phyloP scores from a whole-genome alignment of 2,888 invertebrate genomes.

The Ennomos quercinarius region DNA sequence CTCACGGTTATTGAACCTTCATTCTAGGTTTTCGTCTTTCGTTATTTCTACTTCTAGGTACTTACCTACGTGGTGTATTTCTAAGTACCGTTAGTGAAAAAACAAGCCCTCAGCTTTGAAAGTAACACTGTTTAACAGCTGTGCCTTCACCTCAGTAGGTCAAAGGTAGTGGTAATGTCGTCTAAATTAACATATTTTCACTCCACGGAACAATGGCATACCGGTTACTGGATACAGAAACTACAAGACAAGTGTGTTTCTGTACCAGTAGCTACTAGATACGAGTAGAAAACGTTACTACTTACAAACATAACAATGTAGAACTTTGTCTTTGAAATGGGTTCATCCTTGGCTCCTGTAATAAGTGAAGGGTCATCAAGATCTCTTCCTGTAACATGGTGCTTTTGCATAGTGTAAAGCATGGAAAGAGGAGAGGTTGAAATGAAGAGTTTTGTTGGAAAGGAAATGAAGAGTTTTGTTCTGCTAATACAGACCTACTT shows the following conservation, averaged over 20 bases:
- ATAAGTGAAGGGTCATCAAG: too few species aligned
- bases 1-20: too few species aligned
- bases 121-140: constrained; percentile 13
- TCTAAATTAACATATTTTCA: constrained; percentile 40
- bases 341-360: too few species aligned
- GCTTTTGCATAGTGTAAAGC: too few species aligned
- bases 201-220: constrained; percentile 33
- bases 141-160: constrained; percentile 22
- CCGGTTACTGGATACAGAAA: constrained; percentile 14
- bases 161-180: constrained; percentile 27
- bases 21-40: not conserved
- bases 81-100: not conserved
- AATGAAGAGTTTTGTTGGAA: too few species aligned
- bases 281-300: too few species aligned
- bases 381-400: too few species aligned
- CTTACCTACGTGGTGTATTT: not conserved
- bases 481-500: too few species aligned
- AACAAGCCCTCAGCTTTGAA: constrained; percentile 9
- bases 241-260: constrained; percentile 15
- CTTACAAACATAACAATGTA: too few species aligned
- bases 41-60: not conserved
- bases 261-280: constrained; percentile 6
- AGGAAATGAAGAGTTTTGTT: too few species aligned
- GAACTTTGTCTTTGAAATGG: too few species aligned
- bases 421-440: too few species aligned